phyloP scores from a whole-genome alignment of 2,888 invertebrate genomes.

The Drosophila suboccidentalis region DNA sequence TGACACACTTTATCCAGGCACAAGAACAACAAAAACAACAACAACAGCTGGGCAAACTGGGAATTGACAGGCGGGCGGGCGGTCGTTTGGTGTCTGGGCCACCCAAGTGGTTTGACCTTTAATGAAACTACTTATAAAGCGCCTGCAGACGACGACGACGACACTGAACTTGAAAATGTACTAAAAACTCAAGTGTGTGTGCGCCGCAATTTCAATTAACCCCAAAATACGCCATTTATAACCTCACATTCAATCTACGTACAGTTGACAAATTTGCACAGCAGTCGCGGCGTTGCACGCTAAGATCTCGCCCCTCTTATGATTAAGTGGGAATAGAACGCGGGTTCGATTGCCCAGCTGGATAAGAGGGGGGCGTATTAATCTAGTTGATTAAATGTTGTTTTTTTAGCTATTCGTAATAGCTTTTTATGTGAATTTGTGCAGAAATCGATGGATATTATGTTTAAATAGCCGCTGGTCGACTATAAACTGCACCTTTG shows the following conservation, averaged over 20 bases:
- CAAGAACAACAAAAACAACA: slow-evolving; percentile 20
- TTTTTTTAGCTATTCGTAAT: slow-evolving; percentile 32
- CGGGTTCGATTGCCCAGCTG: slow-evolving; percentile 29
- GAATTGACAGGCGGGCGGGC: slow-evolving; percentile 48
- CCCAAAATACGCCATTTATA: slow-evolving; percentile 47
- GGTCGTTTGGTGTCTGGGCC: slow-evolving; percentile 45
- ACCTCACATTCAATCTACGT: slow-evolving; percentile 35
- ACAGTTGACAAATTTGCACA: slow-evolving; percentile 65
- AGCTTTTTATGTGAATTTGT: slow-evolving; percentile 15
- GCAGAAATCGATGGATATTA: slow-evolving; percentile 1
- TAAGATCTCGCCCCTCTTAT: slow-evolving; percentile 7
- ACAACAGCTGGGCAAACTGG: slow-evolving; percentile 35
- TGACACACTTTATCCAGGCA: slow-evolving; percentile 77
- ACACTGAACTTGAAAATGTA: slow-evolving; percentile 68
- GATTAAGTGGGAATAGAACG: slow-evolving; percentile 44
- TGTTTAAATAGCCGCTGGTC: slow-evolving; percentile 16
- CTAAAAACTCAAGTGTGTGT: slow-evolving; percentile 27
- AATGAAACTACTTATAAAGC: slow-evolving; percentile 26
- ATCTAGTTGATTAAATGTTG: slow-evolving; percentile 32
- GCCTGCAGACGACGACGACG: slow-evolving; percentile 15
- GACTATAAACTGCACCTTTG: slow-evolving; percentile 13
- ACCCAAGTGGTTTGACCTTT: slow-evolving; percentile 82
- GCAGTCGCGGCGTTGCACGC: slow-evolving; percentile 22
- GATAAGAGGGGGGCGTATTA: slow-evolving; percentile 30
- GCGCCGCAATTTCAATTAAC: slow-evolving; percentile 72